Base-by-base conservation (phyloP, 2,113 vertebrate species). In the Crotalus viridis region DNA sequence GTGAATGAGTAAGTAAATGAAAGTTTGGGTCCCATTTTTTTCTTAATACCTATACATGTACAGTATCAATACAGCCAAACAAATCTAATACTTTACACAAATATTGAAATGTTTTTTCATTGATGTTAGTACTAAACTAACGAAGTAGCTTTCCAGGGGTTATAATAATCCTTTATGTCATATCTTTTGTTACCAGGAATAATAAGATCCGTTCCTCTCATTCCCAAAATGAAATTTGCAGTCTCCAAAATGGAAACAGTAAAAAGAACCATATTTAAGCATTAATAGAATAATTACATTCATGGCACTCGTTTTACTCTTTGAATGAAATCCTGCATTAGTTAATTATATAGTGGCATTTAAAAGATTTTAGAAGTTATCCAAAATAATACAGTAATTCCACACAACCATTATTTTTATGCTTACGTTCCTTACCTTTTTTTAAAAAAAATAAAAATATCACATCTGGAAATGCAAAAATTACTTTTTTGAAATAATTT, bases 401-500 rank as follows among this genome's bases (percentile, higher is more conserved):
- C 28, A 48, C 26, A 39, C 69, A 89, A 85, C 74, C 39, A 43
- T 54, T 88, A 59, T 85, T 85, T 85, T 89, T 85, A 21, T 69
- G 55, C n/a, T 54, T 33, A 88, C 39, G 9, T 59, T 26, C 52
- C 88, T 48, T 55, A 64, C 26, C 10, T 64, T 69, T 69, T 69
- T 54, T 51, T 57, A 5, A 56, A 92, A 69, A 46, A 85, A 92
- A 69, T 51, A 28, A 57, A 74, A 59, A 56, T n/a, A 15, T 85
- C 69, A 89, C 51, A 89, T 89, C 85, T 51, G 89, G 92, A 56
- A 89, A 92, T 59, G 69, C 43, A 92, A 85, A 92, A 92, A 48
- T 33, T 69, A 89, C 88, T 89, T 92, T 92, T 48, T 51, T 51
- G n/a, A 92, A 92, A 92, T 85, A 92, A 85, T 89, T 85, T 85